Evolutionary conservation across 1,140 invertebrate genomes (phyloP).

Genomic region (Sesamia nonagrioides): DNA sequence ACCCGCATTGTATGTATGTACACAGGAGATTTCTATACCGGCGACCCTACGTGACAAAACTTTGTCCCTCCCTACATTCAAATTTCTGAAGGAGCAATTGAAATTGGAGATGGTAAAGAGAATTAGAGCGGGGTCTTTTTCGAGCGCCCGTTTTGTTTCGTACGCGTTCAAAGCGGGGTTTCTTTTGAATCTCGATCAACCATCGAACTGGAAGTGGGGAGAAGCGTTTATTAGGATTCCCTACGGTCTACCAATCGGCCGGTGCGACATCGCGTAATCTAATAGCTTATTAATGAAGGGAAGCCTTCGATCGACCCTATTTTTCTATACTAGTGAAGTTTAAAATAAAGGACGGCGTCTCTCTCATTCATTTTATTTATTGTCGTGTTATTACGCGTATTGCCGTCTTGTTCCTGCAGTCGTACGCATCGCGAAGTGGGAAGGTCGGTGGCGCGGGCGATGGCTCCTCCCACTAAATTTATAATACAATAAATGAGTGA

Average conservation of each 20-base stretch:
- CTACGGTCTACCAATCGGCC: conserved; percentile 84
- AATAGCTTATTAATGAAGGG: conserved; percentile 87
- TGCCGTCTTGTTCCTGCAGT: conserved; percentile 73
- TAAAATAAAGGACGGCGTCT: conserved; percentile 79
- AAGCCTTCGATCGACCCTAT: conserved; percentile 80
- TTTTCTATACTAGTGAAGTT: conserved; percentile 84
- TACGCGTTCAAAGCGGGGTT: conserved; percentile 80
- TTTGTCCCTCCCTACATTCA: conserved; percentile 86
- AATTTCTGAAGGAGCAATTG: conserved; percentile 87
- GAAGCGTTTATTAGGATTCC: conserved; percentile 84
- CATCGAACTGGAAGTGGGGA: conserved; percentile 85
- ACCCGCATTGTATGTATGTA: conserved; percentile 85
- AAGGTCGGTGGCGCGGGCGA: conserved; percentile 71
- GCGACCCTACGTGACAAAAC: conserved; percentile 86
- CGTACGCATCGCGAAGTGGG: conserved; percentile 72
- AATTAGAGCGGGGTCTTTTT: conserved; percentile 86
- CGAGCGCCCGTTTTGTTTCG: conserved; percentile 83
- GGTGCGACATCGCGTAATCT: conserved; percentile 82
- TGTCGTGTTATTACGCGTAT: conserved; percentile 68
- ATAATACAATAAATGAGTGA: conserved; percentile 85
- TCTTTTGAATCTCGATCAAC: conserved; percentile 85
- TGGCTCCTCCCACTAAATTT: conserved; percentile 84
- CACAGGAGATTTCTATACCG: conserved; percentile 71
- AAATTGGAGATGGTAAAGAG: conserved; percentile 87
- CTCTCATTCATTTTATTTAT: conserved; percentile 65